phyloP scores from a whole-genome alignment of 2,888 invertebrate species.

The Mythimna lalbum region DNA sequence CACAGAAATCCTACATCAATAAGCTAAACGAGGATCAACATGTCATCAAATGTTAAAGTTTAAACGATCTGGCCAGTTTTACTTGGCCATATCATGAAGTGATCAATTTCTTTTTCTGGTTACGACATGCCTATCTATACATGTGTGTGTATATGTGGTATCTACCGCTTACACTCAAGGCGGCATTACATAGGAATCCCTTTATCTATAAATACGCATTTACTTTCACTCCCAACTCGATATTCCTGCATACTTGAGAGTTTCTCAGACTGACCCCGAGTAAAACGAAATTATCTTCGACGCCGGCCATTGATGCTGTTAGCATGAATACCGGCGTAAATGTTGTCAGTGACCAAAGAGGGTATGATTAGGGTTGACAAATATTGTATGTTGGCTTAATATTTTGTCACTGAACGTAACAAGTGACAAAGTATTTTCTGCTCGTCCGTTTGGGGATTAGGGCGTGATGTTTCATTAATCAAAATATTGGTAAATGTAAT shows the following conservation, averaged over 20 bases:
- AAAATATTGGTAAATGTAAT: not conserved
- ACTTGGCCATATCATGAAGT: no score
- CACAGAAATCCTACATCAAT: no score
- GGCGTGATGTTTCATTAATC: constrained; percentile 1
- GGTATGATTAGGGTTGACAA: constrained; percentile 58
- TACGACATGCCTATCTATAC: no score
- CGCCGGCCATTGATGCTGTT: constrained; percentile 23
- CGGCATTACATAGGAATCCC: not conserved
- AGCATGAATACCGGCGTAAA: constrained; percentile 41
- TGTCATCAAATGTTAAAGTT: no score
- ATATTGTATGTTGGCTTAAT: constrained; percentile 49
- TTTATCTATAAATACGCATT: constrained; percentile 15
- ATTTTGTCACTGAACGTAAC: constrained; percentile 36
- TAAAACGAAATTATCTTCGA: constrained; percentile 40
- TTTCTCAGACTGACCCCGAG: constrained; percentile 29
- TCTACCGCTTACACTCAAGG: not conserved
- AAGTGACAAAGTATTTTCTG: constrained; percentile 20
- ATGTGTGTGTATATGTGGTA: not conserved
- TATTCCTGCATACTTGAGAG: not conserved
- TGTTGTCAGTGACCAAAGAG: constrained; percentile 38
- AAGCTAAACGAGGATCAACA: no score
- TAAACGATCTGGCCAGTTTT: no score
- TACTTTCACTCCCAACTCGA: constrained; percentile 8
- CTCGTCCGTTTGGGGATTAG: constrained; percentile 12
- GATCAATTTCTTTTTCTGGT: no score